Evolutionary conservation across 2,113 vertebrate species (phyloP), one percentile per base, ranked within the genome.

Genomic region (Ceyx melanurus): DNA sequence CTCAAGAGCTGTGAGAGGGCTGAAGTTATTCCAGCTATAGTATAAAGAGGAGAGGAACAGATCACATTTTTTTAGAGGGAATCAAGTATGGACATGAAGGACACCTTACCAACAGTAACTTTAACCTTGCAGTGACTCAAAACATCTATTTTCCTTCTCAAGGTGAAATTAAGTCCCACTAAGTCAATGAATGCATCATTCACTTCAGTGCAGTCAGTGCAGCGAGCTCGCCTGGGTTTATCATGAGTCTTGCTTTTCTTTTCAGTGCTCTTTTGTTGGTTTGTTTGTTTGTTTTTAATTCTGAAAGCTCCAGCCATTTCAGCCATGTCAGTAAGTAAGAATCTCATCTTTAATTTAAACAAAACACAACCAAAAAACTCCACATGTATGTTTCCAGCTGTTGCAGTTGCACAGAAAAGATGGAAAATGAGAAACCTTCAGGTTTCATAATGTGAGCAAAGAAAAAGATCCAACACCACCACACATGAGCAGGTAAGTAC

Each of bases 291-390:
- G 64, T 3, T 22, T 57, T 25, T 31, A 15, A 9, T 57, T 68
- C 84, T 43, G 58, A 78, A 83, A 77, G 37, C 28, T 79, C 9
- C 29, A 45, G 18, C 13, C 48, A 83, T 86, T 74, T 68, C 58
- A 57, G 66, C 43, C 62, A 31, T 33, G 25, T 68, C 21, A 86
- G 21, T 42, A 78, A 76, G 50, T 4, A 89, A 66, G 48, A 88
- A 89, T 65, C 51, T 68, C 35, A 92, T 29, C 48, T 80, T 83
- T 77, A 62, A 64, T 57, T 50, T 13, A 40, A 53, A 40, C 50
- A 10, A 26, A 11, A 3, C 1, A 0, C 6, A 17, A n/a, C 25
- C 14, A 62, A 16, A 56, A 51, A 14, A 29, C 13, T 8, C 37
- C 21, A 25, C 33, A 73, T 0, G 0, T 31, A 50, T 26, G 37